Conservation (phyloP, 2,113 vertebrate species). For the Apaloderma vittatum region DNA sequence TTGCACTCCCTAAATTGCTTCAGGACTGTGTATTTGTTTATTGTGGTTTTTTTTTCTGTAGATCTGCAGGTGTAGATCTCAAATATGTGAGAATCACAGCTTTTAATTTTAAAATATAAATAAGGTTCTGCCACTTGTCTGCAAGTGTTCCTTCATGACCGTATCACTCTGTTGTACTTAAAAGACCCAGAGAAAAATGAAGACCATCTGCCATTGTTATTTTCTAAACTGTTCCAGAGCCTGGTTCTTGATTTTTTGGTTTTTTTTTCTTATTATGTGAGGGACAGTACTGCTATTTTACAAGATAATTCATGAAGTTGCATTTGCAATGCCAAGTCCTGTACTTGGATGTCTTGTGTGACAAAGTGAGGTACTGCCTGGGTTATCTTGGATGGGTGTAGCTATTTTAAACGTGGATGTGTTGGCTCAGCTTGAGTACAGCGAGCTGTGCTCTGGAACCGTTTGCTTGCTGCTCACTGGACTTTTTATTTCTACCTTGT, state of each 20-base stretch:
- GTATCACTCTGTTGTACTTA: neutral
- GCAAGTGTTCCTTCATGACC: neutral
- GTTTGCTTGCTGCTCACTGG: neutral
- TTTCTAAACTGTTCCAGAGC: neutral
- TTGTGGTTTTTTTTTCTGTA: neutral
- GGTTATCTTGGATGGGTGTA: neutral
- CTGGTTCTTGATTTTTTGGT: neutral
- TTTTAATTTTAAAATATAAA: neutral
- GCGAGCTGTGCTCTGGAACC: neutral
- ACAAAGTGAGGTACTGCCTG: neutral
- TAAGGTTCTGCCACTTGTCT: neutral
- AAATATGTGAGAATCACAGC: neutral
- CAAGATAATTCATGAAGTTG: neutral
- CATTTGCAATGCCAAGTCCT: neutral
- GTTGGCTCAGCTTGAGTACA: neutral
- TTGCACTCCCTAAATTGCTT: conserved; percentile 1
- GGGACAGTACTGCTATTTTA: neutral
- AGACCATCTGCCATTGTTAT: neutral
- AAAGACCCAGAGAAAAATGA: neutral
- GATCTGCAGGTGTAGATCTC: neutral
- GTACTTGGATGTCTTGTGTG: neutral
- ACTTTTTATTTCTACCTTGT: neutral
- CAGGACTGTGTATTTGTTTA: neutral
- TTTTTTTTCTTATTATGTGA: neutral
- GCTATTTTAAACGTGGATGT: neutral